Conservation (phyloP, 2,797 vertebrate genomes). For the Enteromius viviparus region DNA sequence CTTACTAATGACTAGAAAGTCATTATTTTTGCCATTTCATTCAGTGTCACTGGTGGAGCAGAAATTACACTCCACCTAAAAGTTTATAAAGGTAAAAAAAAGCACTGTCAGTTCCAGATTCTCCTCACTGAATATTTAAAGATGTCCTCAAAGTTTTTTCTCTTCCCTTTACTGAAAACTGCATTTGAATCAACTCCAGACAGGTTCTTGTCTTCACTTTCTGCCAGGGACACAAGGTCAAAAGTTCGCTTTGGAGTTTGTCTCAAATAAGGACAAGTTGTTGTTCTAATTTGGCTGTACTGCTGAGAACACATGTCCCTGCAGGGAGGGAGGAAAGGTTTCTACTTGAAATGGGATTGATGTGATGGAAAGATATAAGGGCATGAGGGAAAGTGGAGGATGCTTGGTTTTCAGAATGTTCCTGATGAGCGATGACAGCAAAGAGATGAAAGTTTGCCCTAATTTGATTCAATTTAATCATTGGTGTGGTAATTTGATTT, state of each 20-base stretch:
- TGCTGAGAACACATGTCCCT: conserved; percentile 17
- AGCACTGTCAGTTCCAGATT: conserved; percentile 20
- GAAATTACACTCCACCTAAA: neutral
- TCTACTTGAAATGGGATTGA: neutral
- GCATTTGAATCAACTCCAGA: conserved; percentile 36
- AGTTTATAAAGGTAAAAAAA: neutral
- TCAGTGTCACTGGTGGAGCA: neutral
- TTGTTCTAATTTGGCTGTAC: conserved; percentile 12
- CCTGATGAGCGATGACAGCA: neutral
- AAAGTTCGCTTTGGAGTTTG: conserved; percentile 2
- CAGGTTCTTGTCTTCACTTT: conserved; percentile 14
- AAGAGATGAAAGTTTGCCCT: neutral
- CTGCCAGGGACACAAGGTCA: neutral
- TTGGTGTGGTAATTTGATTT: neutral
- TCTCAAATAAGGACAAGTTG: conserved; percentile 25
- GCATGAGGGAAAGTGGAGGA: conserved; percentile 1
- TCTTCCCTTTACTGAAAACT: neutral
- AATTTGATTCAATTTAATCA: neutral
- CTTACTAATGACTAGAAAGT: too few species aligned
- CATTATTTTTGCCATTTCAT: neutral
- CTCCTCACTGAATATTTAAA: conserved; percentile 23
- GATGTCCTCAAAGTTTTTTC: conserved; percentile 23
- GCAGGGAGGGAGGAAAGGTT: neutral
- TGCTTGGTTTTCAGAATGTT: conserved; percentile 8
- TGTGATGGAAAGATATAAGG: conserved; percentile 23